These are phyloP conservation scores for Calcarius lapponicus DNA, from an alignment of 2,797 vertebrate species.

Conservation along the genomic window DNA sequence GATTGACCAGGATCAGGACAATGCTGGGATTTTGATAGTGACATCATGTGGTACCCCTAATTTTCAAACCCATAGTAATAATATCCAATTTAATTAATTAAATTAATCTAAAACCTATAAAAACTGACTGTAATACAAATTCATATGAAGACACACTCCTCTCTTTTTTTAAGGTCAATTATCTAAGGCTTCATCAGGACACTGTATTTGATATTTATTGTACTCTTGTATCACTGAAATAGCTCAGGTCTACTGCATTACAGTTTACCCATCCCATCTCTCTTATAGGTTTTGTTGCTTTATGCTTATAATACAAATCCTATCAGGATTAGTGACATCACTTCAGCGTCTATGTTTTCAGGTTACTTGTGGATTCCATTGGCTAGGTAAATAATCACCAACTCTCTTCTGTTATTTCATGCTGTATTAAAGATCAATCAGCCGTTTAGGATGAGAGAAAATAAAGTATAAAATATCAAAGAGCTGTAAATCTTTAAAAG, in stretches of 20 bases:
- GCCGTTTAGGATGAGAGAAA: not conserved
- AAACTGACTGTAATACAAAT: not conserved
- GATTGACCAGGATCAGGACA: not conserved
- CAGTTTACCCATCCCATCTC: not conserved
- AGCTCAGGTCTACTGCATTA: not conserved
- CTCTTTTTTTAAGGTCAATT: not conserved
- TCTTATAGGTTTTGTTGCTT: conserved; percentile 75
- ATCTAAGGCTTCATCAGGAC: not conserved
- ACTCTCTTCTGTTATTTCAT: conserved; percentile 34
- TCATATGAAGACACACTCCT: not conserved
- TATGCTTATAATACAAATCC: conserved; percentile 76
- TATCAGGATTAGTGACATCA: conserved; percentile 45
- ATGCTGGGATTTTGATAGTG: not conserved
- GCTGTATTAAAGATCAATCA: conserved; percentile 43
- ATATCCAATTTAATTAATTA: not conserved
- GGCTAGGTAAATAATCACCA: conserved; percentile 68
- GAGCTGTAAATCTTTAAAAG: not conserved
- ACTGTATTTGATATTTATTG: not conserved
- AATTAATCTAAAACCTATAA: not conserved
- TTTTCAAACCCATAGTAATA: not conserved
- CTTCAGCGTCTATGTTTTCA: not conserved
- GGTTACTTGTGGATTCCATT: conserved; percentile 73
- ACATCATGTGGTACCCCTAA: not conserved
- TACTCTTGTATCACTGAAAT: not conserved
- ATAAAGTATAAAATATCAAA: conserved; percentile 9